Conservation (phyloP, 2,888 invertebrate genomes). For the Luffia ferchaultella region DNA sequence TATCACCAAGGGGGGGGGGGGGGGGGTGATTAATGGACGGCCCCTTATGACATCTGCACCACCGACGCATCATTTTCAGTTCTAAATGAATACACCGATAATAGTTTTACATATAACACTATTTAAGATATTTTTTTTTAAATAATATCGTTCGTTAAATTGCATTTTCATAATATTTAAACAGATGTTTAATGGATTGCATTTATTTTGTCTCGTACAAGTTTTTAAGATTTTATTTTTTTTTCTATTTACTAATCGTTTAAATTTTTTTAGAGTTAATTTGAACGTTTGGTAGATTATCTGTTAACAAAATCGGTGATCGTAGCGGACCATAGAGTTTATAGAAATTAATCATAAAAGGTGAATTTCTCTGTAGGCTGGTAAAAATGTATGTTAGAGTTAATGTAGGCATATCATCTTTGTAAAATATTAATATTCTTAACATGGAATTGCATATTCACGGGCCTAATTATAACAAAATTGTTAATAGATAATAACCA, state of each 20-base stretch:
- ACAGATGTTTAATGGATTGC: slow-evolving; percentile 57
- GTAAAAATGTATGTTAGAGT: slow-evolving; percentile 23
- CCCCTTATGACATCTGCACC: no score
- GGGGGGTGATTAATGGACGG: no score
- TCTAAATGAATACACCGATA: no score
- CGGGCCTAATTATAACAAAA: slow-evolving; percentile 57
- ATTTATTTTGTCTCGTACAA: slow-evolving; percentile 61
- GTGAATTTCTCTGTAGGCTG: slow-evolving; percentile 20
- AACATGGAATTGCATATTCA: slow-evolving; percentile 44
- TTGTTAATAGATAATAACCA: slow-evolving; percentile 67
- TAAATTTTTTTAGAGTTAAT: slow-evolving; percentile 33
- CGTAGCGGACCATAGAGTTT: slow-evolving; percentile 16
- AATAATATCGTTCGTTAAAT: slow-evolving; percentile 54
- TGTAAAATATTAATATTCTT: slow-evolving; percentile 42
- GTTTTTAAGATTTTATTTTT: slow-evolving; percentile 49
- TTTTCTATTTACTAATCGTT: slow-evolving; percentile 56
- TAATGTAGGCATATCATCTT: slow-evolving; percentile 56
- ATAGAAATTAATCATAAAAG: slow-evolving; percentile 9
- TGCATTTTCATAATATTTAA: slow-evolving; percentile 51
- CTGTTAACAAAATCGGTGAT: slow-evolving; percentile 42
- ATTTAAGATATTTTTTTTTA: slow-evolving; percentile 25
- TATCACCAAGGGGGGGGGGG: no score
- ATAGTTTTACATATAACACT: slow-evolving; percentile 39
- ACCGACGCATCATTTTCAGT: no score
- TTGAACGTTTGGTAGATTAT: slow-evolving; percentile 60